Percentiles rank a stretch among this genome's conserved stretches.
phyloP scores from a whole-genome alignment of 1,140 invertebrate species.

The Microplitis mediator region DNA sequence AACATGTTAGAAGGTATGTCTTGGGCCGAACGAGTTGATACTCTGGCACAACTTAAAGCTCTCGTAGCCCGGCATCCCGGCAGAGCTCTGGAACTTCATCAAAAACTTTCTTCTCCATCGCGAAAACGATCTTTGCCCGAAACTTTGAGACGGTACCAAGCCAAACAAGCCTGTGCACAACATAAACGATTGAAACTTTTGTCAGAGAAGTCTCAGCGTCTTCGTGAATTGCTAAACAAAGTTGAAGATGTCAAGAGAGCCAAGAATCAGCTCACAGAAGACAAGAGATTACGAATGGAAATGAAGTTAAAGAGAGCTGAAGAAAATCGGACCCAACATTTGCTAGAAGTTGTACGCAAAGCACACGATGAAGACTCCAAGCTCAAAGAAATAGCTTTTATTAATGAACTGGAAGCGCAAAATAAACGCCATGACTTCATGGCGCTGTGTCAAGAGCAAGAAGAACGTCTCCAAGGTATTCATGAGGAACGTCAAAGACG shows the following conservation, averaged over 20 bases:
- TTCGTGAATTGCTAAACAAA: conserved; percentile 84
- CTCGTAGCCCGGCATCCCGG: conserved; percentile 85
- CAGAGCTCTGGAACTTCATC: conserved; percentile 87
- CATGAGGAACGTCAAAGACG: conserved; percentile 74
- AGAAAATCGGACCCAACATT: conserved; percentile 83
- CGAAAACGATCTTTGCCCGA: conserved; percentile 81
- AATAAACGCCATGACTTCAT: conserved; percentile 91
- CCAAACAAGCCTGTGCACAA: conserved; percentile 85
- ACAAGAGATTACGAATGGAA: conserved; percentile 84
- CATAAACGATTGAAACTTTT: conserved; percentile 79
- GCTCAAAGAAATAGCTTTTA: conserved; percentile 96
- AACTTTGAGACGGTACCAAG: conserved; percentile 80
- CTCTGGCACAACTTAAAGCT: conserved; percentile 75
- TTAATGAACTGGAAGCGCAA: conserved; percentile 94
- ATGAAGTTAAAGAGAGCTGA: conserved; percentile 86
- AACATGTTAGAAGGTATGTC: conserved; percentile 77
- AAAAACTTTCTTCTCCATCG: conserved; percentile 90
- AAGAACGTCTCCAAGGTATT: conserved; percentile 74
- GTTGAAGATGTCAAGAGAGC: conserved; percentile 89
- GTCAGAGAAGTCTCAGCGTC: conserved; percentile 82
- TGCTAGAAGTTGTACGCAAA: conserved; percentile 86
- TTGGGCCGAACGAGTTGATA: conserved; percentile 79
- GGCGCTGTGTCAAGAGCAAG: conserved; percentile 80
- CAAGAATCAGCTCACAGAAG: conserved; percentile 84
- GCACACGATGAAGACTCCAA: conserved; percentile 98